These are phyloP conservation scores for Chloroceryle amazona DNA, from an alignment of 2,797 vertebrate species.

Conservation along the genomic window DNA sequence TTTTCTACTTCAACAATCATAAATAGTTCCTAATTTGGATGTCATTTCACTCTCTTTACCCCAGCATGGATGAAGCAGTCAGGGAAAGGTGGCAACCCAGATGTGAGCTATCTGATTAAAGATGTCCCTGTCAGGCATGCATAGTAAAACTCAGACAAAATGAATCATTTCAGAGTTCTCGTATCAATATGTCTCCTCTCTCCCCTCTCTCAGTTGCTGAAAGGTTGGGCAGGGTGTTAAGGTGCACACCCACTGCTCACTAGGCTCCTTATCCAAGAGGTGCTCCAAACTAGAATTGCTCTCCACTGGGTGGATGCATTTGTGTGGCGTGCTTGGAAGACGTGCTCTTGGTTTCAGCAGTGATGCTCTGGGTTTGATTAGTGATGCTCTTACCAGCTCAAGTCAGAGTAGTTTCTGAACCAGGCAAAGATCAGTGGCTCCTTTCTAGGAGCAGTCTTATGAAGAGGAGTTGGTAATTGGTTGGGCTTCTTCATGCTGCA, in stretches of 20 bases:
- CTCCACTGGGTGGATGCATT: neutral
- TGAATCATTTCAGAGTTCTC: constrained; percentile 51
- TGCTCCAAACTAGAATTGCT: neutral
- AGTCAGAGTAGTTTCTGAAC: neutral
- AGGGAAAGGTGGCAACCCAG: constrained; percentile 25
- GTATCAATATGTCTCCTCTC: constrained; percentile 21
- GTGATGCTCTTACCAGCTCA: neutral
- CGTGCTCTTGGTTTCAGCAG: neutral
- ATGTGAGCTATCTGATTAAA: constrained; percentile 60
- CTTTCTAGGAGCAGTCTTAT: neutral
- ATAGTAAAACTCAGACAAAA: constrained; percentile 60
- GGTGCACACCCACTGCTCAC: neutral
- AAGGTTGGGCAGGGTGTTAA: neutral
- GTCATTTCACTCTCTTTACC: neutral
- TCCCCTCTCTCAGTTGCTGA: neutral
- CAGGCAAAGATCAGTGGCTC: neutral
- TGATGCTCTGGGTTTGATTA: neutral
- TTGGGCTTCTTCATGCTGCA: neutral
- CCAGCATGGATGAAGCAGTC: constrained; percentile 8
- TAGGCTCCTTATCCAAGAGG: neutral
- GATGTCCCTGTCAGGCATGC: constrained; percentile 37
- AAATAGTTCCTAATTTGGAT: constrained; percentile 43
- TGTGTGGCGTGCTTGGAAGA: neutral
- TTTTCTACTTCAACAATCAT: constrained; percentile 38
- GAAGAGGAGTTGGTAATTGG: neutral